Evolutionary conservation across 2,797 vertebrate genomes (phyloP).

Genomic region (Argyrosomus regius): DNA sequence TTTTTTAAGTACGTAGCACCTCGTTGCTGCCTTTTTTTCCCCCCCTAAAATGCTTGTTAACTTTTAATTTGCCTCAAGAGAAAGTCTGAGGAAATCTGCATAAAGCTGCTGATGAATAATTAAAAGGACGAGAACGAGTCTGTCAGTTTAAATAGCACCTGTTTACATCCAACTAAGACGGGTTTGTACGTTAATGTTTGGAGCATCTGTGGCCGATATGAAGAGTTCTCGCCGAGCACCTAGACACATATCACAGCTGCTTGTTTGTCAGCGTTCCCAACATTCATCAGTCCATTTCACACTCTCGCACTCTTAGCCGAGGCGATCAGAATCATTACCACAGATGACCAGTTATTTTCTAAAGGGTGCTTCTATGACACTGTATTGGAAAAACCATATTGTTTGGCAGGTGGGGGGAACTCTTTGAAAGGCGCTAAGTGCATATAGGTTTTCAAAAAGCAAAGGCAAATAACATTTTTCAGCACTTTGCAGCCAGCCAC

Average conservation of each 20-base stretch:
- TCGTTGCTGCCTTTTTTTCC: conserved; percentile 9
- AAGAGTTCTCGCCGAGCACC: background rate
- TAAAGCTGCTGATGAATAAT: conserved; percentile 43
- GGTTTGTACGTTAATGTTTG: background rate
- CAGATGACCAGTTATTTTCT: conserved; percentile 25
- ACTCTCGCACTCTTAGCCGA: background rate
- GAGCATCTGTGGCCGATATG: background rate
- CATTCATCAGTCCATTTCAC: conserved; percentile 32
- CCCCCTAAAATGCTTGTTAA: conserved; percentile 28
- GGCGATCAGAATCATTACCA: conserved; percentile 30
- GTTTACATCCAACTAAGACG: conserved; percentile 20
- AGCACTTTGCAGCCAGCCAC: background rate
- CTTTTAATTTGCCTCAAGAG: conserved; percentile 32
- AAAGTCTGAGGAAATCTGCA: conserved; percentile 27
- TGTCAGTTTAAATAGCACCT: conserved; percentile 18
- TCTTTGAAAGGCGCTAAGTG: conserved; percentile 26
- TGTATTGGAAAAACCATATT: conserved; percentile 17
- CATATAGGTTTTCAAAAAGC: conserved; percentile 42
- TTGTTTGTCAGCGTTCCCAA: conserved; percentile 2
- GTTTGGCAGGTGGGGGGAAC: conserved; percentile 5
- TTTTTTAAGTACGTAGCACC: conserved; percentile 21
- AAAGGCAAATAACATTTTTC: conserved; percentile 34
- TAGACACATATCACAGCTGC: background rate
- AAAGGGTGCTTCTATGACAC: background rate
- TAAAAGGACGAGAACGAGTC: conserved; percentile 13